Evolutionary conservation across 1,140 invertebrate genomes (phyloP), one percentile per base, ranked within the genome.

Genomic region (Proales similis): DNA sequence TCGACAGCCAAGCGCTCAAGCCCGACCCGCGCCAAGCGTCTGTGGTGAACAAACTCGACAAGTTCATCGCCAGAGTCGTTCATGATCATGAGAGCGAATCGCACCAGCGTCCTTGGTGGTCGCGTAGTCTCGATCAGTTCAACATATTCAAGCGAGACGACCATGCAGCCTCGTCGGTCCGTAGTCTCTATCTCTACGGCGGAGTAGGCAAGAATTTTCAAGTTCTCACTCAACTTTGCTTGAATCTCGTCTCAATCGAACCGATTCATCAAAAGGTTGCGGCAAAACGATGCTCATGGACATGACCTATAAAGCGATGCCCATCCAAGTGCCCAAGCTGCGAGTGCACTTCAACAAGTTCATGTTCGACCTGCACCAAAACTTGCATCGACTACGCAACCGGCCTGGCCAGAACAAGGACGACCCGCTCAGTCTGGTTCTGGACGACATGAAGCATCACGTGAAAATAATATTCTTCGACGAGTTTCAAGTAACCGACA

Each of bases 401-500:
- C 57, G 57, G 12, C 48, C 32, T 29, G 65, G 64, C 43, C 68
- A 48, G 39, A 45, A 43, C 81, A 64, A 81, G 22, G 93, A 88
- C 76, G 93, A 99, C 80, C 91, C 92, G 1, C 95, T 97, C 65
- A 83, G 85, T 32, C 86, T 88, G 32, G 88, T 98, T n/a, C 93
- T 91, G 11, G 79, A 85, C 65, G 78, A 82, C 61, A 92, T 98
- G 65, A 83, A 83, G 19, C 77, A 85, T 45, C 83, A 90, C 70
- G 82, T 86, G 17, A 92, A 87, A 85, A 77, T 98, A 12, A 82
- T 99, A 12, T 99, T 94, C 78, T 95, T 99, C 77, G 92, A 97
- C 81, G 92, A 99, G 79, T 99, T 99, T 81, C 94, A 98, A 86
- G 88, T 97, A 1, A 96, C 91, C 48, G 93, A 98, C 76, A 92